These are phyloP conservation scores for Cetonia aurata DNA, from an alignment of 2,888 invertebrate species.

Conservation along the genomic window DNA sequence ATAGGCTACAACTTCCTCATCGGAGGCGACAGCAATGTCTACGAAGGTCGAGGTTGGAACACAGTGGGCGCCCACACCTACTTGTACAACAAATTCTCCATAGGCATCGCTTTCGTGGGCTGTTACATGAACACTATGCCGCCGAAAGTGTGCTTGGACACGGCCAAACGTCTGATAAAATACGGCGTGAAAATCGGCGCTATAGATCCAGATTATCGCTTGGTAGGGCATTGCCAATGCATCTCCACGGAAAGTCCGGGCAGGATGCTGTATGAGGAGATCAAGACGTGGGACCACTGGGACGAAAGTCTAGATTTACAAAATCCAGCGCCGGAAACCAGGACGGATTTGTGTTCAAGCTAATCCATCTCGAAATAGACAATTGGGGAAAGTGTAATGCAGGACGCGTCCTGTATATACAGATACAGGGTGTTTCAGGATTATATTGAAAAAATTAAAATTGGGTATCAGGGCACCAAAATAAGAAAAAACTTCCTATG, in stretches of 20 bases:
- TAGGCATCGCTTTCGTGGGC: slow-evolving; percentile 70
- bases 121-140: slow-evolving; percentile 68
- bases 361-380: too few species aligned
- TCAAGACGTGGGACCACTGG: slow-evolving; percentile 71
- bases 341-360: too few species aligned
- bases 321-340: slow-evolving; percentile 15
- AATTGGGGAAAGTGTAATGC: too few species aligned
- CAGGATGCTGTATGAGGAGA: slow-evolving; percentile 66
- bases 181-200: slow-evolving; percentile 67
- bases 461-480: too few species aligned
- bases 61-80: slow-evolving; percentile 69
- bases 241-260: slow-evolving; percentile 70
- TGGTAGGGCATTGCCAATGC: slow-evolving; percentile 70
- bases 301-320: slow-evolving; percentile 31
- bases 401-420: too few species aligned
- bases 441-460: too few species aligned
- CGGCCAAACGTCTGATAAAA: slow-evolving; percentile 66
- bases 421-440: too few species aligned
- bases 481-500: too few species aligned
- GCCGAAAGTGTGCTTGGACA: slow-evolving; percentile 63
- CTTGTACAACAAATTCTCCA: slow-evolving; percentile 68
- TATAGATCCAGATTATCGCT: slow-evolving; percentile 66
- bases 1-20: slow-evolving; percentile 71
- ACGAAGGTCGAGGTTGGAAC: slow-evolving; percentile 72
- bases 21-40: slow-evolving; percentile 71